Base-by-base conservation (phyloP, 2,113 vertebrate genomes). In the Equus przewalskii region DNA sequence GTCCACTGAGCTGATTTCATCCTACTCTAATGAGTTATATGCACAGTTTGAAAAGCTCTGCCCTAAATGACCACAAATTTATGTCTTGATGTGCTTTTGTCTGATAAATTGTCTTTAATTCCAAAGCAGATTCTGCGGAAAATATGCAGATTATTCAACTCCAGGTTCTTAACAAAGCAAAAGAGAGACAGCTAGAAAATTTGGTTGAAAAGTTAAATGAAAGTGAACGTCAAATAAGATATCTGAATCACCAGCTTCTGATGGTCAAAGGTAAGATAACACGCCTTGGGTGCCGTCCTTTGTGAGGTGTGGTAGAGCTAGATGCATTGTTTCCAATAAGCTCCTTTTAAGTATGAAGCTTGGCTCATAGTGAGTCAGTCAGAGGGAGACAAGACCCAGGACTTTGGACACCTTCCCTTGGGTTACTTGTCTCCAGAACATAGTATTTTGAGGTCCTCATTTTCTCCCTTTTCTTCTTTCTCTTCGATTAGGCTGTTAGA, bases 221-320 rank as follows among this genome's bases (percentile, higher is more conserved):
- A 91, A 99, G 99, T 64, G 98, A 99, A 6, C 99, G 99, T 79
- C 99, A 99, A 56, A 98, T 99, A 98, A 99, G 99, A 93, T 99
- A 99, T 92, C 97, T 99, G 60, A 99, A 99, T 97, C 99, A 99
- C 98, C 99, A 99, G 98, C 99, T 99, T 98, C 99, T 99, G n/a
- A 99, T 99, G 3, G 96, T 99, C 60, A 99, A 99, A 99, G 99
- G 99, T 99, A 98, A 98, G 97, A 19, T 16, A 12, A 54, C 7
- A 22, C 10, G 21, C 21, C 10, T 44, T 89, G 81, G 9, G 4
- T 49, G 4, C n/a, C 70, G 56, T 56, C 4, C 11, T 49, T 89
- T 75, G 24, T 44, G 46, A 73, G 8, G 10, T 79, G 10, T 4
- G 2, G 12, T 26, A 8, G 51, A 62, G 51, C n/a, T 15, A 67